These are phyloP conservation scores for Xanthia icteritia DNA, from an alignment of 2,888 invertebrate genomes.

Conservation along the genomic window DNA sequence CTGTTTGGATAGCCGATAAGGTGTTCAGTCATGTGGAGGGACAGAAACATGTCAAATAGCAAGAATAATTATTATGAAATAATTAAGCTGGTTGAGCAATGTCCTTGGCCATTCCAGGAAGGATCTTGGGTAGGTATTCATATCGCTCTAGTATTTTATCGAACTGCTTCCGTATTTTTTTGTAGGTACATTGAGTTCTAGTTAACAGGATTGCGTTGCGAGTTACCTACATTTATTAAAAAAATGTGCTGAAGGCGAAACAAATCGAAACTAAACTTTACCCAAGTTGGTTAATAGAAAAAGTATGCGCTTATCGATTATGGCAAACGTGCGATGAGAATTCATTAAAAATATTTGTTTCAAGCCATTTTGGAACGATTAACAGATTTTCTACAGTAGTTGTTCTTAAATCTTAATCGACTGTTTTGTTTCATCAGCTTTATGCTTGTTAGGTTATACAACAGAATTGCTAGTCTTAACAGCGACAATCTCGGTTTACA, in stretches of 20 bases:
- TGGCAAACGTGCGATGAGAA: conserved; percentile 55
- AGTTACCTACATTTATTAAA: not conserved
- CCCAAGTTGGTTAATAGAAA: conserved; percentile 20
- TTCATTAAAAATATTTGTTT: conserved; percentile 51
- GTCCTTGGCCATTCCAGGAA: not conserved
- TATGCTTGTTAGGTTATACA: conserved; percentile 45
- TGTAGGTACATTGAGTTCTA: not conserved
- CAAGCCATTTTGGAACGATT: conserved; percentile 44
- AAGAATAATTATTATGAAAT: not conserved
- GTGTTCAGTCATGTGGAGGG: conserved; percentile 1
- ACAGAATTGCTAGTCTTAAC: conserved; percentile 26
- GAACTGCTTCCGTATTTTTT: not conserved
- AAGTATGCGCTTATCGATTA: conserved; percentile 34
- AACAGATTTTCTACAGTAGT: conserved; percentile 49
- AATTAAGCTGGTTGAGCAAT: not conserved
- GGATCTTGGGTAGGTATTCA: not conserved
- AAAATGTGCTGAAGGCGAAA: conserved; percentile 2
- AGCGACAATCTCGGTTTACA: conserved; percentile 12
- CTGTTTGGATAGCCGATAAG: conserved; percentile 62
- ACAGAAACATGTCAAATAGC: not conserved
- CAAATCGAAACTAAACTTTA: conserved; percentile 7
- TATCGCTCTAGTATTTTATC: not conserved
- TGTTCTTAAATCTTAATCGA: conserved; percentile 48
- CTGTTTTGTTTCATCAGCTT: conserved; percentile 48
- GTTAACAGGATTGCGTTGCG: not conserved